Percentiles rank a stretch among this genome's conserved stretches.
Evolutionary conservation across 2,888 invertebrate species (phyloP).

Genomic region (Acanthococcus lagerstroemiae): DNA sequence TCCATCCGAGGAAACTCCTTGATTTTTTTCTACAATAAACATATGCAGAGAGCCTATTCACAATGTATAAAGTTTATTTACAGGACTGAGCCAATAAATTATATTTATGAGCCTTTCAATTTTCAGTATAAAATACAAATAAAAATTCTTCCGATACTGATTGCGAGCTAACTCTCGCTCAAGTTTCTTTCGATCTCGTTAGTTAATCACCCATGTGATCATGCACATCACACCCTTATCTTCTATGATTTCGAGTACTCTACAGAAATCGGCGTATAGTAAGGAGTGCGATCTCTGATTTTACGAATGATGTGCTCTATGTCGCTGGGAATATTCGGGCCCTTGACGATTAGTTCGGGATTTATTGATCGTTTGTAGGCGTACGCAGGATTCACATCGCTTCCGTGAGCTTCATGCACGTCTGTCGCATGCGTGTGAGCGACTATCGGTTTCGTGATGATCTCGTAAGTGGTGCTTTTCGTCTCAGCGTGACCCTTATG

Average conservation of each 20-base stretch:
- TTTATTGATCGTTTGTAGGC: constrained; percentile 32
- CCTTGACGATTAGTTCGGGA: constrained; percentile 10
- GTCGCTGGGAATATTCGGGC: constrained; percentile 1
- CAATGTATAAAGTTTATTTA: too few relatives aligned
- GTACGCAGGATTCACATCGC: constrained; percentile 23
- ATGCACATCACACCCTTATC: too few relatives aligned
- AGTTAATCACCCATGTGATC: too few relatives aligned
- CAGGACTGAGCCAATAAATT: too few relatives aligned
- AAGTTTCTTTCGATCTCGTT: too few relatives aligned
- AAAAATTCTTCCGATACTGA: too few relatives aligned
- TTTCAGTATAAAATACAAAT: too few relatives aligned
- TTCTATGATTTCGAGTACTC: constrained; percentile 2
- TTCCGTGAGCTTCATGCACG: constrained; percentile 33
- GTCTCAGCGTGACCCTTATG: constrained; percentile 38
- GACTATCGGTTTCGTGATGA: constrained; percentile 71
- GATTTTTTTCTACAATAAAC: too few relatives aligned
- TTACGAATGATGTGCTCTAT: constrained; percentile 17
- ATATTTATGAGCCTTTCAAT: too few relatives aligned
- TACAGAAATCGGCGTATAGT: background rate
- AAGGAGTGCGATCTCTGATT: background rate
- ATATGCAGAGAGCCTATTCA: too few relatives aligned
- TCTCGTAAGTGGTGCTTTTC: constrained; percentile 62
- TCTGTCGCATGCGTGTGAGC: constrained; percentile 38
- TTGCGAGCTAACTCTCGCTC: too few relatives aligned
- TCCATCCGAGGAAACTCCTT: too few relatives aligned